Conservation (phyloP, 2,888 invertebrate species). For the Meiosimyza platycephala region DNA sequence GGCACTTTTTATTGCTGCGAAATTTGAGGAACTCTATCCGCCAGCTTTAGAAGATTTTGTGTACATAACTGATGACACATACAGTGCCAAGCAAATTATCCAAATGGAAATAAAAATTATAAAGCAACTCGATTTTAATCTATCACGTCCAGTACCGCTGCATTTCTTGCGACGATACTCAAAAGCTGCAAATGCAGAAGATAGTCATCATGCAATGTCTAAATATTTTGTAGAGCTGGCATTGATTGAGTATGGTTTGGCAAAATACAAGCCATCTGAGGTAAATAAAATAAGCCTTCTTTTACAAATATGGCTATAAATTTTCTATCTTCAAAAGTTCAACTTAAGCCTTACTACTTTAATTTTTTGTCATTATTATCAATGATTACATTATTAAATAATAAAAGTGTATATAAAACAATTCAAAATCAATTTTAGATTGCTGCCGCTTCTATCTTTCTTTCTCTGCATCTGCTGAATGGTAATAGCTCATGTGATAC, state of each 20-base stretch:
- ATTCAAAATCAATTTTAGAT: constrained; percentile 49
- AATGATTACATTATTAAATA: too few species aligned
- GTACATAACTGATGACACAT: constrained; percentile 90
- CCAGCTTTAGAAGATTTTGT: constrained; percentile 91
- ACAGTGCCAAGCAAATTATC: constrained; percentile 80
- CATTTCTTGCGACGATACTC: constrained; percentile 88
- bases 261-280: constrained; percentile 83
- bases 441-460: constrained; percentile 63
- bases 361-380: too few species aligned
- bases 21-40: constrained; percentile 94
- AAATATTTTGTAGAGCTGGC: constrained; percentile 92
- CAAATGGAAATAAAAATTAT: constrained; percentile 87
- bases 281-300: constrained; percentile 72
- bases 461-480: constrained; percentile 62
- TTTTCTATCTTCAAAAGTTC: too few species aligned
- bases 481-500: constrained; percentile 52
- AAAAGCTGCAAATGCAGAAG: constrained; percentile 72
- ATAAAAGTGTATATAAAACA: too few species aligned
- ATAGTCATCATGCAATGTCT: constrained; percentile 80
- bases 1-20: constrained; percentile 90
- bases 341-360: too few species aligned
- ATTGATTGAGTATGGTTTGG: constrained; percentile 83
- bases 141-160: constrained; percentile 88
- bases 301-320: too few species aligned
- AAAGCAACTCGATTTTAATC: constrained; percentile 78